A percentile compares a stretch with the other conserved stretches of the same genome.
Conservation (phyloP, 35 echinoderm and acorn worm genomes). For the Eucidaris tribuloides region DNA sequence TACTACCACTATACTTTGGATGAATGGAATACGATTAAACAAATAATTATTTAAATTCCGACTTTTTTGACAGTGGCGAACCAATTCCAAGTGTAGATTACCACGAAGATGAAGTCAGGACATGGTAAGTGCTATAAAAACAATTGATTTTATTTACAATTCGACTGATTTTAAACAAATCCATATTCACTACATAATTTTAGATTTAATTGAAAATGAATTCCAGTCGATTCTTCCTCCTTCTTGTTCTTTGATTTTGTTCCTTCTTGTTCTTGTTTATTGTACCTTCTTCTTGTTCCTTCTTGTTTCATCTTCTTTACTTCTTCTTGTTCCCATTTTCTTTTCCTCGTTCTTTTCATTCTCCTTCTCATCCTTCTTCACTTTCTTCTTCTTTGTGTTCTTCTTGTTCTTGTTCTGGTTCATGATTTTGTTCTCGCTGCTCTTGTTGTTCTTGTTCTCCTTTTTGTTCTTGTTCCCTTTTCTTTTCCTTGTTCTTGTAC, state of each 20-base stretch:
- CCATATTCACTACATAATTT: too few relatives aligned
- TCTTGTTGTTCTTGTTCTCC: background rate
- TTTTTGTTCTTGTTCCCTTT: background rate
- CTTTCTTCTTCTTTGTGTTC: background rate
- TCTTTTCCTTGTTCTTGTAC: background rate
- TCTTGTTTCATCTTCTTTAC: background rate
- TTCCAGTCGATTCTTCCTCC: background rate
- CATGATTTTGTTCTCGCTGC: background rate
- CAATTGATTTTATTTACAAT: too few relatives aligned
- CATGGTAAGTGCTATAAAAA: slow-evolving; percentile 62
- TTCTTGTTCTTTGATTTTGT: background rate
- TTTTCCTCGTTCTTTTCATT: background rate
- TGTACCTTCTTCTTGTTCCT: background rate
- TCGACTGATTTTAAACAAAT: too few relatives aligned
- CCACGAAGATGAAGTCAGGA: slow-evolving; percentile 79
- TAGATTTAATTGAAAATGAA: too few relatives aligned
- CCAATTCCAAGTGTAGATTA: slow-evolving; percentile 85
- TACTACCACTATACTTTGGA: too few relatives aligned
- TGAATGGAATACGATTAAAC: too few relatives aligned
- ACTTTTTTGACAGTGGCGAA: slow-evolving; percentile 46
- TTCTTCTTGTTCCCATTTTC: background rate
- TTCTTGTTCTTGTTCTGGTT: background rate
- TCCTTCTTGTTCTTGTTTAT: background rate
- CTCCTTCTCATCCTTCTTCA: background rate
- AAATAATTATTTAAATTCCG: too few relatives aligned